Percentiles rank a stretch among this genome's conserved stretches.
phyloP scores from a whole-genome alignment of 2,888 invertebrate species.

The Rhagophthalmus giganteus region DNA sequence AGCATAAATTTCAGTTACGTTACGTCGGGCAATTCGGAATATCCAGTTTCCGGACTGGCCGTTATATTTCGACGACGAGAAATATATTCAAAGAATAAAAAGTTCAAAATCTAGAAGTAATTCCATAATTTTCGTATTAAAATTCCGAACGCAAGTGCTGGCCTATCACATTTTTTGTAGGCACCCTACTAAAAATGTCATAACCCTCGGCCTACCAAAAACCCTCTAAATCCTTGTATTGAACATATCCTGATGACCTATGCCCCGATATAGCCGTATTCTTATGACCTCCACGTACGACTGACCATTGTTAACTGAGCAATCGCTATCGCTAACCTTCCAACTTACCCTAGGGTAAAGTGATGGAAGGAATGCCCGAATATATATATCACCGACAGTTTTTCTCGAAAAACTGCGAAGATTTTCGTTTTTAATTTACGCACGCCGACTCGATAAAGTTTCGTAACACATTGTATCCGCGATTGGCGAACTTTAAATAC shows the following conservation, averaged over 20 bases:
- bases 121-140: constrained; percentile 40
- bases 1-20: too few species aligned
- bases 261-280: constrained; percentile 31
- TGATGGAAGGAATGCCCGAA: constrained; percentile 30
- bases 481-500: too few species aligned
- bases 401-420: too few species aligned
- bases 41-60: too few species aligned
- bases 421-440: too few species aligned
- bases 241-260: constrained; percentile 43
- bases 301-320: constrained; percentile 38
- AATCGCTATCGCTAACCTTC: constrained; percentile 29
- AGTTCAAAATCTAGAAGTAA: constrained; percentile 17
- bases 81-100: constrained; percentile 4
- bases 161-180: constrained; percentile 37
- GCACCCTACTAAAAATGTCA: constrained; percentile 39
- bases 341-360: constrained; percentile 32
- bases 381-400: too few species aligned
- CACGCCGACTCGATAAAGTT: too few species aligned
- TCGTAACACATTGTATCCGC: too few species aligned
- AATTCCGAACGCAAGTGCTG: constrained; percentile 40
- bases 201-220: constrained; percentile 41
- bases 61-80: not conserved
- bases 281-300: constrained; percentile 40
- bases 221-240: constrained; percentile 43
- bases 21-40: too few species aligned